Percentiles rank a stretch among this genome's conserved stretches.
Conservation (phyloP, 2,113 vertebrate genomes). For the Salvelinus alpinus region DNA sequence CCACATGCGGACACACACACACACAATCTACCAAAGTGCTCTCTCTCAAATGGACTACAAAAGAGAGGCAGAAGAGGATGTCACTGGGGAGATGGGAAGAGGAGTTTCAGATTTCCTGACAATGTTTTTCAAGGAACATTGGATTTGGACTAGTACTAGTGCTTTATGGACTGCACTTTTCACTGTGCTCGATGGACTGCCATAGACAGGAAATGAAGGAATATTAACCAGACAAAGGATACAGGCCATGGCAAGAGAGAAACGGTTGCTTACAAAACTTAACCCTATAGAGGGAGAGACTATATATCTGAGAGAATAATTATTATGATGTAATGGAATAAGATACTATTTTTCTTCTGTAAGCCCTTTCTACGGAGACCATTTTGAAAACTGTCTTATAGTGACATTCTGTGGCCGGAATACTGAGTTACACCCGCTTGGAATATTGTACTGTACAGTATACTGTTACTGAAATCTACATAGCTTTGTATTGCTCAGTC, state of each 20-base stretch:
- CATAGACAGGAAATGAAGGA: slow-evolving; percentile 57
- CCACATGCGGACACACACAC: slow-evolving; percentile 19
- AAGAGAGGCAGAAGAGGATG: slow-evolving; percentile 61
- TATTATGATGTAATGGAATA: slow-evolving; percentile 56
- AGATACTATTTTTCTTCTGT: slow-evolving; percentile 68
- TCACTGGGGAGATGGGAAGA: slow-evolving; percentile 60
- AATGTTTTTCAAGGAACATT: slow-evolving; percentile 70
- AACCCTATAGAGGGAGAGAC: slow-evolving; percentile 52
- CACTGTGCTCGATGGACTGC: slow-evolving; percentile 54
- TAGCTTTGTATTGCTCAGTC: slow-evolving; percentile 82
- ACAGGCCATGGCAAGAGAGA: slow-evolving; percentile 60
- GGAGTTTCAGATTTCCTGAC: slow-evolving; percentile 57
- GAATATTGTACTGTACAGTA: slow-evolving; percentile 80
- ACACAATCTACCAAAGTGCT: slow-evolving; percentile 81
- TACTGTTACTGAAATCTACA: slow-evolving; percentile 68
- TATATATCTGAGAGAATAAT: slow-evolving; percentile 55
- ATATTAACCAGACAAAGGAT: slow-evolving; percentile 36
- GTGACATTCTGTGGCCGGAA: slow-evolving; percentile 79
- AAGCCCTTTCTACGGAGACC: slow-evolving; percentile 63
- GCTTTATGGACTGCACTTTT: slow-evolving; percentile 50
- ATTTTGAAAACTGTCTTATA: slow-evolving; percentile 72
- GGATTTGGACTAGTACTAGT: slow-evolving; percentile 52
- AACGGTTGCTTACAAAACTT: slow-evolving; percentile 59
- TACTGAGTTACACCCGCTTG: slow-evolving; percentile 76
- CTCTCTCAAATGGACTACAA: slow-evolving; percentile 76